A percentile compares a stretch with the other conserved stretches of the same genome.
These are phyloP conservation scores for Epizoanthus rinbou DNA, from an alignment of 92 coral and sea anemone species.

Conservation along the genomic window DNA sequence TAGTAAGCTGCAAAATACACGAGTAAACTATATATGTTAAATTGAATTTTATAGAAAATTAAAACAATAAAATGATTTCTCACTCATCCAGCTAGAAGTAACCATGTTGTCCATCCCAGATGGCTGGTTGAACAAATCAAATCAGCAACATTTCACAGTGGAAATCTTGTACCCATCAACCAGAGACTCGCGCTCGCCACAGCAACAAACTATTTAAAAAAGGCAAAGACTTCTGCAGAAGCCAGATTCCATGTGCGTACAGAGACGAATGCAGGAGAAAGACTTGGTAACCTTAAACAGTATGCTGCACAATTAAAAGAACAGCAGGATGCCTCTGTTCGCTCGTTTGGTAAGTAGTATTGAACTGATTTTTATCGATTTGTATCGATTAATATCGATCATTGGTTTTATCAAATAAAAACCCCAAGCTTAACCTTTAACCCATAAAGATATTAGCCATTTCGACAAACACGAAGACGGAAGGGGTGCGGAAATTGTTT, in stretches of 20 bases:
- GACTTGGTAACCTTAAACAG: slow-evolving; percentile 1
- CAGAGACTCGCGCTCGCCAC: neutral
- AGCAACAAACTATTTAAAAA: neutral
- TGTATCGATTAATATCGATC: too few relatives aligned
- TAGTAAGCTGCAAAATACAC: too few relatives aligned
- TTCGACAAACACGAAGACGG: too few relatives aligned
- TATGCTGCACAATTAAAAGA: slow-evolving; percentile 44
- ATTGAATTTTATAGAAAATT: too few relatives aligned
- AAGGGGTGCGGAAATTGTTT: too few relatives aligned
- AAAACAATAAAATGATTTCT: too few relatives aligned
- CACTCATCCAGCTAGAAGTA: neutral
- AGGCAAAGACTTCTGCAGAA: neutral
- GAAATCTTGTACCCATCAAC: neutral
- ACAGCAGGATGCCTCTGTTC: slow-evolving; percentile 45
- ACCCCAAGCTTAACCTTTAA: too few relatives aligned
- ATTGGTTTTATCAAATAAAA: too few relatives aligned
- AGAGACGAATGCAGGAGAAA: neutral
- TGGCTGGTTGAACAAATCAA: slow-evolving; percentile 20
- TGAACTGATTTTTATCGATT: too few relatives aligned
- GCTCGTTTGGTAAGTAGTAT: slow-evolving; percentile 18
- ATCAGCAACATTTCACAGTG: neutral
- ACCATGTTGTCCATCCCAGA: neutral
- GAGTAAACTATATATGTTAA: too few relatives aligned
- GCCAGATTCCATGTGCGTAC: too few relatives aligned
- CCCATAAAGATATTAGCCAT: too few relatives aligned